Conservation (phyloP, 2,797 vertebrate genomes). For the Crax fasciolata region DNA sequence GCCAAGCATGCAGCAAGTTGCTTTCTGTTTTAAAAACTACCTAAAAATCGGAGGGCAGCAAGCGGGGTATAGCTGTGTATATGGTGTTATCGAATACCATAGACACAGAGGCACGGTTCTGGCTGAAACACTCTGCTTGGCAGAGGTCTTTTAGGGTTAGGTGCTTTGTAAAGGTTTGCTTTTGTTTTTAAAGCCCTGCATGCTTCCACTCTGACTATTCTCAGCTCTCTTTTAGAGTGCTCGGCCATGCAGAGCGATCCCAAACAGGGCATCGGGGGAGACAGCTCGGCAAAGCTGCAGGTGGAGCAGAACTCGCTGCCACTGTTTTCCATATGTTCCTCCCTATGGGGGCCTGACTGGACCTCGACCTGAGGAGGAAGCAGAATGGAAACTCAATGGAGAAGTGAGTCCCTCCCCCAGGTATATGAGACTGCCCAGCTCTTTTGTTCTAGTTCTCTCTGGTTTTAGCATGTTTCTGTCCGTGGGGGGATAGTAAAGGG, state of each 20-base stretch:
- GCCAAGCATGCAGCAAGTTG: neutral
- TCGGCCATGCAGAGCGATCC: neutral
- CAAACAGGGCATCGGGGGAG: neutral
- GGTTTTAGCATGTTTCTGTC: neutral
- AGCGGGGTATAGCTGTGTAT: neutral
- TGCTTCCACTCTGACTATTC: neutral
- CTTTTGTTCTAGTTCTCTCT: neutral
- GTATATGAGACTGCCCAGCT: neutral
- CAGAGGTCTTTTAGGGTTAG: neutral
- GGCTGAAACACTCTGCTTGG: neutral
- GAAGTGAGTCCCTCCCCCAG: neutral
- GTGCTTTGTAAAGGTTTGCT: neutral
- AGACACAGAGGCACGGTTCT: neutral
- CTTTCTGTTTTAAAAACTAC: neutral
- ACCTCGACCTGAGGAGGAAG: constrained; percentile 20
- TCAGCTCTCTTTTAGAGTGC: neutral
- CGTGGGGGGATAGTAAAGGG: neutral
- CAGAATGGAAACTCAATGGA: neutral
- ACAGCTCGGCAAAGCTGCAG: constrained; percentile 23
- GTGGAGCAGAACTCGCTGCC: neutral
- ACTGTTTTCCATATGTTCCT: constrained; percentile 51
- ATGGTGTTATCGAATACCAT: neutral
- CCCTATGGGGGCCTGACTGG: constrained; percentile 8
- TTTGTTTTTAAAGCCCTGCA: neutral
- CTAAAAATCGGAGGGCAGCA: neutral